phyloP scores from a whole-genome alignment of 2,797 vertebrate genomes.

The Stomatorhinus walkeri region DNA sequence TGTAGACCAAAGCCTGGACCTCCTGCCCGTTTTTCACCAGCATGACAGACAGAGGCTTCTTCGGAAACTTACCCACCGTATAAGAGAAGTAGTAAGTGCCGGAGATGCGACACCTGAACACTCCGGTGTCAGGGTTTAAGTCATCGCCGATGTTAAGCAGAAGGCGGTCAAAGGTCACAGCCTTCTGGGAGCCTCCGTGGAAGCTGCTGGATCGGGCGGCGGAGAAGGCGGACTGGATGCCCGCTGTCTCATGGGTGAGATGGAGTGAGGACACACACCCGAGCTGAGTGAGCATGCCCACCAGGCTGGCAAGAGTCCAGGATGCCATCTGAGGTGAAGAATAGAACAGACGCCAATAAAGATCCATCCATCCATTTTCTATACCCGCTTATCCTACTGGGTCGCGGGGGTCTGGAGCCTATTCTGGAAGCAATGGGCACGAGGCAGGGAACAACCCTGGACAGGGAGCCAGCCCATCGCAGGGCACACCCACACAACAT shows the following conservation, averaged over 20 bases:
- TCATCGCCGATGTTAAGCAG: constrained; percentile 63
- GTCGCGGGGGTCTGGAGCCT: too few species aligned
- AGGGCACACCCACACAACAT: too few species aligned
- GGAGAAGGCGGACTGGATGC: constrained; percentile 63
- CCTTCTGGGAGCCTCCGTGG: constrained; percentile 55
- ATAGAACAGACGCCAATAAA: neutral
- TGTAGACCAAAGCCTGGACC: constrained; percentile 66
- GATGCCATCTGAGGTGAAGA: constrained; percentile 34
- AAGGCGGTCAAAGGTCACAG: constrained; percentile 63
- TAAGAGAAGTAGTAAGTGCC: constrained; percentile 69
- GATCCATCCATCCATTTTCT: too few species aligned
- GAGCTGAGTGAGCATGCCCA: constrained; percentile 39
- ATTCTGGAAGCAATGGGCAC: too few species aligned
- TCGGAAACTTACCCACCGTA: constrained; percentile 65
- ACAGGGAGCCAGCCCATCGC: too few species aligned
- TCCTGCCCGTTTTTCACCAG: constrained; percentile 67
- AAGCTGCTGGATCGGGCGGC: constrained; percentile 59
- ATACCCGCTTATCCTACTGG: too few species aligned
- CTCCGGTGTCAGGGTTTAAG: constrained; percentile 61
- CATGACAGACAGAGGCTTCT: constrained; percentile 68
- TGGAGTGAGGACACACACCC: constrained; percentile 39
- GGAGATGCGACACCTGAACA: constrained; percentile 60
- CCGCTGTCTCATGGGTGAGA: constrained; percentile 32
- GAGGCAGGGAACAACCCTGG: too few species aligned
- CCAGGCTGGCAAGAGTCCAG: constrained; percentile 36